Percentiles rank a stretch among this genome's conserved stretches.
Conservation (phyloP, 1,140 invertebrate species). For the Conus ventricosus region DNA sequence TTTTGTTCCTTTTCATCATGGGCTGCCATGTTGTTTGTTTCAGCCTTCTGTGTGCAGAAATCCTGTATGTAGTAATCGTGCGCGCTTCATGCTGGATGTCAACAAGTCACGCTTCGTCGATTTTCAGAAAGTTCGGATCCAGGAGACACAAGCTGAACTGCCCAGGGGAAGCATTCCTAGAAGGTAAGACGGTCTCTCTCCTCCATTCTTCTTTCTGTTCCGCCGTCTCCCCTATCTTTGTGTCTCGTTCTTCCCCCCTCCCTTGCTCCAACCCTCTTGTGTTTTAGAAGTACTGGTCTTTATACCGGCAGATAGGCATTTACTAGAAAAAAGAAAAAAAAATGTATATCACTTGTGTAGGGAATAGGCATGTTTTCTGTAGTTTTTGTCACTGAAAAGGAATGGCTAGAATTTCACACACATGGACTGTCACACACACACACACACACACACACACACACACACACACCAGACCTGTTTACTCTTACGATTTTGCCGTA, state of each 20-base stretch:
- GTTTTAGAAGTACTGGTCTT: too few species aligned
- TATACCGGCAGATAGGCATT: too few species aligned
- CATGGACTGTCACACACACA: too few species aligned
- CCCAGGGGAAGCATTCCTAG: conserved; percentile 97
- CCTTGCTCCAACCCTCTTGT: too few species aligned
- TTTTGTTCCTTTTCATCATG: background rate
- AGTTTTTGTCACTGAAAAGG: too few species aligned
- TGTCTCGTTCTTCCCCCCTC: background rate
- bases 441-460: too few species aligned
- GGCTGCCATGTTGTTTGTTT: conserved; percentile 13
- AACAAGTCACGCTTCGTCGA: conserved; percentile 97
- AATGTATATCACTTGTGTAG: too few species aligned
- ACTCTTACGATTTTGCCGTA: too few species aligned
- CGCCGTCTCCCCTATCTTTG: background rate
- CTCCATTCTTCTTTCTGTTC: background rate
- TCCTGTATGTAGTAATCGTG: conserved; percentile 94
- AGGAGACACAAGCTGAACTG: conserved; percentile 98
- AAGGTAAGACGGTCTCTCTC: conserved; percentile 74
- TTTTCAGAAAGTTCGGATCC: conserved; percentile 98
- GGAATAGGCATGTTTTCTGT: too few species aligned
- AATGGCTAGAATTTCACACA: too few species aligned
- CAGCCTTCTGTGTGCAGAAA: conserved; percentile 97
- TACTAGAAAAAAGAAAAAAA: too few species aligned
- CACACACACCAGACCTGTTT: too few species aligned
- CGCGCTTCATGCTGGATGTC: conserved; percentile 92